Base-by-base conservation (phyloP, 2,113 vertebrate species). In the Heterochromis multidens region DNA sequence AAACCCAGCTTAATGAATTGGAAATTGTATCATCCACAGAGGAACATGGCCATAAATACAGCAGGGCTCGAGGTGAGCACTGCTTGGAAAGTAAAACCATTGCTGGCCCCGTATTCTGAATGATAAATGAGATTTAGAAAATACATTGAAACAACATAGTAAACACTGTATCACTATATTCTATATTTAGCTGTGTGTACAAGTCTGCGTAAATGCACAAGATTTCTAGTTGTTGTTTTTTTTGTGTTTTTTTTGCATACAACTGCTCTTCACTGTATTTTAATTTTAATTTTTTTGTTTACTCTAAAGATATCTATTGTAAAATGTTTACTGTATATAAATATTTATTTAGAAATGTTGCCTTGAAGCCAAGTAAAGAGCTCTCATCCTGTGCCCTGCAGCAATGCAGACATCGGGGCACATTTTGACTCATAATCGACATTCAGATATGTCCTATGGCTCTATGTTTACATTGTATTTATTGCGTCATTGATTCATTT, bases 1-100 rank as follows among this genome's bases (percentile, higher is more conserved):
- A 93, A 94, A 88, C 57, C 9, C 35, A 21, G 46, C 85, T 86
- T 94, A 94, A 95, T 96, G 92, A 94, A 94, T 94, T 94, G 92
- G 91, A 95, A 95, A 94, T 91, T 60, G 90, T 90, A 76, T 90
- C 92, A 93, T 90, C 87, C 88, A 91, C 85, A 83, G 37, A 91
- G 88, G 91, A 87, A 85, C 84, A 90, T 59, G 56, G 82, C 67
- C 4, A n/a, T 76, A 87, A 89, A 92, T 79, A 89, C 60, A 62
- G 58, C 56, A 9, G 67, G 90, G 88, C 79, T 77, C 14, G 19
- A 70, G 63, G 60, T 76, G 60, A 82, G 60, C 21, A 10, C 76
- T 37, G 80, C 37, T 56, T 87, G 77, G 72, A 89, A 72, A 90
- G 88, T 58, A 58, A 77, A 89, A 59, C 84, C 84, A 84, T 88